phyloP scores from a whole-genome alignment of 2,113 vertebrate species.

The Asarcornis scutulata region DNA sequence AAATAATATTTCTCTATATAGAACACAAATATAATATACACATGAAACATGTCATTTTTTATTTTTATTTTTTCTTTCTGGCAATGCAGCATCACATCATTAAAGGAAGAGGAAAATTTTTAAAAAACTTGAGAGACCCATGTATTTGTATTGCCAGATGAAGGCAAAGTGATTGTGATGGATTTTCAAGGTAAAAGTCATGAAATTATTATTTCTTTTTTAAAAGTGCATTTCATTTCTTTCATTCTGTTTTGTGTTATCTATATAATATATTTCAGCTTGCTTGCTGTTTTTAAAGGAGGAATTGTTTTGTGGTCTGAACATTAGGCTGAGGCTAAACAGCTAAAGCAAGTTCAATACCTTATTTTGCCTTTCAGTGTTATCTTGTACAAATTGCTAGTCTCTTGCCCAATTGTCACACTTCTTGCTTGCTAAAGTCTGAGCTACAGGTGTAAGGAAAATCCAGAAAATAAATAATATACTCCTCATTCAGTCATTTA shows the following conservation, averaged over 20 bases:
- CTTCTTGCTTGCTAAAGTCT: not conserved
- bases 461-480: not conserved
- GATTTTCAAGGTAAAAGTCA: not conserved
- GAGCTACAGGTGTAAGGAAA: not conserved
- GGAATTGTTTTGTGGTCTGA: not conserved
- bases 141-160: accelerated
- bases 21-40: not conserved
- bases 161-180: not conserved
- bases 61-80: not conserved
- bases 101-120: not conserved
- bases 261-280: not conserved
- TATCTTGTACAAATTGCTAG: not conserved
- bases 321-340: not conserved
- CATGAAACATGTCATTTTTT: accelerated
- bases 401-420: accelerated
- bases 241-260: not conserved
- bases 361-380: not conserved
- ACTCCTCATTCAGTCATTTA: not conserved
- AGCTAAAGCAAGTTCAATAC: not conserved
- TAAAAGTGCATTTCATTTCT: not conserved
- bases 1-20: not conserved
- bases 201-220: not conserved
- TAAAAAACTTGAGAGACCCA: not conserved
- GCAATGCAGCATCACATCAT: not conserved
- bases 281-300: not conserved